Conservation (phyloP, 2,113 vertebrate species). For the Corydoras maculifer region DNA sequence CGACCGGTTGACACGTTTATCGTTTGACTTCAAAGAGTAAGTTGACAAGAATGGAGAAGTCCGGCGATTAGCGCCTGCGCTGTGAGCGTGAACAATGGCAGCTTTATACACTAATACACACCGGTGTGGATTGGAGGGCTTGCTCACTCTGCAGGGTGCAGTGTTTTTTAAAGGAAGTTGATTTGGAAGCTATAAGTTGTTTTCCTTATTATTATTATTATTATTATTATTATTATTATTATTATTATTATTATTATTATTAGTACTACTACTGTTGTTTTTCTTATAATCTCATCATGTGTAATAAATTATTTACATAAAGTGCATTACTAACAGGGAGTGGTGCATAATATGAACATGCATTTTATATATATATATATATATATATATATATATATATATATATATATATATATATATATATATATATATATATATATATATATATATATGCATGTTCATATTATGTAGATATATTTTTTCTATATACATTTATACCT, state of each 20-base stretch:
- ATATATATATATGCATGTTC: no score
- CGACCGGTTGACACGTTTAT: conserved; percentile 67
- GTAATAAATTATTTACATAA: no score
- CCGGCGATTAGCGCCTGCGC: conserved; percentile 64
- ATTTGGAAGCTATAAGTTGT: no score
- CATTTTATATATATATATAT: no score
- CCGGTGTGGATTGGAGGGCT: conserved; percentile 43
- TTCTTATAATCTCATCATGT: no score
- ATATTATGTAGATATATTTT: no score
- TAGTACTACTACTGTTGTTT: not conserved
- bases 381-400: no score
- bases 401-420: no score
- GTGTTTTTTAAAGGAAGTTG: not conserved
- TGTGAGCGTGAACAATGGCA: conserved; percentile 65
- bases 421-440: no score
- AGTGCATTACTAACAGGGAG: no score
- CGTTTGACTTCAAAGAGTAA: conserved; percentile 73
- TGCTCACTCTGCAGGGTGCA: conserved; percentile 39
- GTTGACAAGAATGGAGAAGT: conserved; percentile 59
- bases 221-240: conserved; percentile 2
- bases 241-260: not conserved
- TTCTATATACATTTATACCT: no score
- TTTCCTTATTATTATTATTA: not conserved
- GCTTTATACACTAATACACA: conserved; percentile 50
- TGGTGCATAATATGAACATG: no score